These are phyloP conservation scores for Notodonta ziczac DNA, from an alignment of 2,888 invertebrate genomes.

Conservation along the genomic window DNA sequence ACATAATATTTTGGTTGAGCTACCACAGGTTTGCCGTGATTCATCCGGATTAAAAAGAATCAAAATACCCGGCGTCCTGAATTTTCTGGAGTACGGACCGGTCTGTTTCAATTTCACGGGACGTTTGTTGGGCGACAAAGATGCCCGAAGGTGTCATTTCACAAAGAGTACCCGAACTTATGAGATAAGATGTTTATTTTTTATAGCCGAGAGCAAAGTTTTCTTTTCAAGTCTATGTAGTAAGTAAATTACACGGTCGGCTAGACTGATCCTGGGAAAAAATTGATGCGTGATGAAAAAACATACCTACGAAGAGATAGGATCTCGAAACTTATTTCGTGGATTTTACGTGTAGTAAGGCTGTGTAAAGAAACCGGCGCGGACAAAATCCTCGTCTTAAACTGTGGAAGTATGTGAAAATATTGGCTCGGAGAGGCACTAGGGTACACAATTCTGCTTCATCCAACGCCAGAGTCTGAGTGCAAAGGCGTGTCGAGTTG, in stretches of 20 bases:
- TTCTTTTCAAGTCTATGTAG: constrained; percentile 43
- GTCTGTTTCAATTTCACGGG: constrained; percentile 83
- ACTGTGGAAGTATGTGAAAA: constrained; percentile 64
- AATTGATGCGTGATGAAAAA: constrained; percentile 7
- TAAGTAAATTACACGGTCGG: constrained; percentile 40
- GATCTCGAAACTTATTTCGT: constrained; percentile 3
- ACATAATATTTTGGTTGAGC: neutral
- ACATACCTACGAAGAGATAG: neutral
- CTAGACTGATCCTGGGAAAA: constrained; percentile 29
- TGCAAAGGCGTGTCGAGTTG: constrained; percentile 81
- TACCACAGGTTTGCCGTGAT: constrained; percentile 14
- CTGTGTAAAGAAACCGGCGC: constrained; percentile 25
- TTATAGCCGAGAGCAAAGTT: constrained; percentile 54
- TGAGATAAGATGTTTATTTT: constrained; percentile 71
- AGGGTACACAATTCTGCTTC: constrained; percentile 73
- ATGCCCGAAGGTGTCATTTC: constrained; percentile 80
- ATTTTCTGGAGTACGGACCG: constrained; percentile 67
- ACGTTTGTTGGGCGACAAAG: constrained; percentile 79
- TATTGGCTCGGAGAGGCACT: constrained; percentile 64
- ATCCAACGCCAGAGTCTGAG: constrained; percentile 72
- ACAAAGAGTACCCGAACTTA: constrained; percentile 71
- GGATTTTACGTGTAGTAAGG: constrained; percentile 11
- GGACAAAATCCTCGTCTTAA: constrained; percentile 51
- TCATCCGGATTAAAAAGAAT: constrained; percentile 55
- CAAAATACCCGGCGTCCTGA: constrained; percentile 57